These are phyloP conservation scores for Escarpia spicata DNA, from an alignment of 2,888 invertebrate species.

Conservation along the genomic window DNA sequence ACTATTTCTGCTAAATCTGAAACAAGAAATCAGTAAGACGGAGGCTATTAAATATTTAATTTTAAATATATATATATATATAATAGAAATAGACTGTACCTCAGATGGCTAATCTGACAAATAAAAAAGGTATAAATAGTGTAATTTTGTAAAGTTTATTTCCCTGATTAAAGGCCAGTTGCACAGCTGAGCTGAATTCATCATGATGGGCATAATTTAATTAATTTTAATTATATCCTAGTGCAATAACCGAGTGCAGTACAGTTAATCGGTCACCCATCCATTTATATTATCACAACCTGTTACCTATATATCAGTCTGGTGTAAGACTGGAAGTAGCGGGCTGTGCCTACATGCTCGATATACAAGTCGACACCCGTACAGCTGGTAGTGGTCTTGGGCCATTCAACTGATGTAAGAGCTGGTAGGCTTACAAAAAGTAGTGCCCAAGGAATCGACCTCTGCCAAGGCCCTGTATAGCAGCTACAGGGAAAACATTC, in stretches of 20 bases:
- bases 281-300: background rate
- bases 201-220: background rate
- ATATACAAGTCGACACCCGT: background rate
- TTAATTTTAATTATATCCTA: background rate
- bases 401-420: background rate
- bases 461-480: background rate
- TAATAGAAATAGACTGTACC: background rate
- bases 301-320: background rate
- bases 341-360: background rate
- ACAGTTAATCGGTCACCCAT: background rate
- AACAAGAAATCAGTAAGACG: background rate
- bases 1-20: background rate
- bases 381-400: background rate
- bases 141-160: background rate
- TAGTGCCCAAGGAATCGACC: background rate
- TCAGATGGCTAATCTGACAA: background rate
- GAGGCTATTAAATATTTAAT: background rate
- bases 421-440: background rate
- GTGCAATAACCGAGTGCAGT: conserved; percentile 2
- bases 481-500: background rate
- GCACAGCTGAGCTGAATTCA: background rate
- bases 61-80: background rate
- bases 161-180: background rate
- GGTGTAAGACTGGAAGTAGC: background rate
- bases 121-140: background rate